Evolutionary conservation across 2,888 invertebrate genomes (phyloP).

Genomic region (Agrochola litura): DNA sequence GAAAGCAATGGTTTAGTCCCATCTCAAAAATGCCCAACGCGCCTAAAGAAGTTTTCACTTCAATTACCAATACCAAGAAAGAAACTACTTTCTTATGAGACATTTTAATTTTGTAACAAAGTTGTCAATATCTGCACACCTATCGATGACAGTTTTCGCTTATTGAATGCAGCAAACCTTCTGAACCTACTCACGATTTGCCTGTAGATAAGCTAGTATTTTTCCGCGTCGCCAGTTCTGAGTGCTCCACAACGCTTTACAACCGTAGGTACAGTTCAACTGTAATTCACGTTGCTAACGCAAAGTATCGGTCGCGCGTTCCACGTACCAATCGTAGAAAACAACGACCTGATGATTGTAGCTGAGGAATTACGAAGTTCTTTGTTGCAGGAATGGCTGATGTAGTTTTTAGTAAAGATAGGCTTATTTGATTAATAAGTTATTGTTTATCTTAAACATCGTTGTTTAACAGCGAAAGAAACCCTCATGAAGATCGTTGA

Average conservation of each 20-base stretch:
- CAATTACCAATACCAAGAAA: neutral
- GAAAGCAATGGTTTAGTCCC: no score
- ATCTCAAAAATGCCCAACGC: no score
- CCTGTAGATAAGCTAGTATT: slow-evolving; percentile 29
- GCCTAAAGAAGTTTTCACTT: no score
- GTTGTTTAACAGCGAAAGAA: no score
- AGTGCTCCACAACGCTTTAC: slow-evolving; percentile 19
- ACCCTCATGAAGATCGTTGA: neutral
- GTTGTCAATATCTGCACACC: neutral
- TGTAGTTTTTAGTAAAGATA: neutral
- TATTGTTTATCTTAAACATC: neutral
- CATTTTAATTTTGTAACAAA: neutral
- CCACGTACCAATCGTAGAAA: slow-evolving; percentile 7
- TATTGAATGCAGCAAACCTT: neutral
- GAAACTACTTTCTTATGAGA: neutral
- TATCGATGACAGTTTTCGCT: neutral
- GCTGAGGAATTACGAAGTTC: neutral
- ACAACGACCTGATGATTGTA: slow-evolving; percentile 13
- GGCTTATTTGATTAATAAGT: neutral
- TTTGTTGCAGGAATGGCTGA: neutral
- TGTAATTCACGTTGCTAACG: slow-evolving; percentile 22
- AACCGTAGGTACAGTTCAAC: slow-evolving; percentile 5
- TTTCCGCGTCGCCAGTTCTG: slow-evolving; percentile 14
- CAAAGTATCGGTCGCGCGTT: slow-evolving; percentile 21
- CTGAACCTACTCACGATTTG: neutral